Evolutionary conservation across 2,888 invertebrate genomes (phyloP).

Genomic region (Cecidostiba fungosa): DNA sequence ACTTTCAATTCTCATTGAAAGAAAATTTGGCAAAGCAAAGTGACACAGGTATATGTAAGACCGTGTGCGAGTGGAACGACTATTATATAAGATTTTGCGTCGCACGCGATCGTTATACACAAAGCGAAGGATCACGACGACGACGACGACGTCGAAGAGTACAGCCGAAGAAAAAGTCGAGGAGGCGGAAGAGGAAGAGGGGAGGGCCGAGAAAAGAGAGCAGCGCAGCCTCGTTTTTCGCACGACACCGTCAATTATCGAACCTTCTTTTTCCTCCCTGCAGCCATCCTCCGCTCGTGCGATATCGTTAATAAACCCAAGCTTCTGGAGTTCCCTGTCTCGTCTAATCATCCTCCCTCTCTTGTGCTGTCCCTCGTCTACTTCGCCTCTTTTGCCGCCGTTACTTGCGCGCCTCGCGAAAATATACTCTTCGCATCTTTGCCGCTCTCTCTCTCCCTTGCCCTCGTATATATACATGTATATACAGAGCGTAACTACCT

Average conservation of each 20-base stretch:
- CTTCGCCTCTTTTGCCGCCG: constrained; percentile 55
- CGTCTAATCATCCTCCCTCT: constrained; percentile 77
- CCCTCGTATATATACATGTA: neutral
- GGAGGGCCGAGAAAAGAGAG: constrained; percentile 14
- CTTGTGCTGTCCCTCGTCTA: constrained; percentile 68
- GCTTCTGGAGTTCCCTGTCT: constrained; percentile 73
- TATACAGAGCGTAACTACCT: constrained; percentile 41
- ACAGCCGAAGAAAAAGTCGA: constrained; percentile 22
- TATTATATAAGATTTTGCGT: neutral
- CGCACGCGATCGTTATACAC: neutral
- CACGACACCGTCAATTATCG: constrained; percentile 77
- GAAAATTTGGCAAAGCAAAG: too few species aligned
- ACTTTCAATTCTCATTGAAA: too few species aligned
- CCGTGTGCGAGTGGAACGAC: too few species aligned
- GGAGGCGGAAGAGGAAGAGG: neutral
- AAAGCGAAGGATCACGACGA: neutral
- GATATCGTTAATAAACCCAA: constrained; percentile 78
- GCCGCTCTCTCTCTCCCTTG: constrained; percentile 40
- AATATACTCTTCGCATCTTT: constrained; percentile 49
- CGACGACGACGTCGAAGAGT: constrained; percentile 11
- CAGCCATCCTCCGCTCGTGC: constrained; percentile 66
- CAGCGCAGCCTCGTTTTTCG: constrained; percentile 67
- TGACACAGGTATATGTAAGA: too few species aligned
- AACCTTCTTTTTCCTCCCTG: constrained; percentile 71
- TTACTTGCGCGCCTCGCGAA: constrained; percentile 1